Base-by-base conservation (phyloP, 92 coral and sea anemone species). In the Epizoanthus fatuus region DNA sequence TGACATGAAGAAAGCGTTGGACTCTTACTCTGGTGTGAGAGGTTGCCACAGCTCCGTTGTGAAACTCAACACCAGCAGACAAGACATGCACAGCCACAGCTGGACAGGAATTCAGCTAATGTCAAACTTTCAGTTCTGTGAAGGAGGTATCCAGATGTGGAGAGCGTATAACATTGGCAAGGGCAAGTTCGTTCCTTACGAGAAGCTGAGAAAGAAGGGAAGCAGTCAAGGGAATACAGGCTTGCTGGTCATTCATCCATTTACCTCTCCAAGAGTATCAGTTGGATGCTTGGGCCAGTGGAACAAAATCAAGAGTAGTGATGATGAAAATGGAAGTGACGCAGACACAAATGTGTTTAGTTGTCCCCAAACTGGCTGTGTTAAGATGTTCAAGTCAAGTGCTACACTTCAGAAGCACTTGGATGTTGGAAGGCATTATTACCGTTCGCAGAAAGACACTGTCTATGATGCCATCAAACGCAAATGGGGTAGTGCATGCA, bases 121-220 rank as follows among this genome's bases (percentile, higher is more conserved):
- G 67, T 79, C 72, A 54, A 79, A 39, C 71, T 77, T 77, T 49
- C 64, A 54, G 56, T 77, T 59, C 58, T 54, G 83, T 59, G 62
- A 35, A 1, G 69, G 58, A 15, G 69, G 83, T 55, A 77, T 77
- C 62, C 22, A 68, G 15, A 77, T 77, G 71, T 79, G 84, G 84
- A 79, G 69, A 14, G 84, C 72, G 53, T 79, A n/a, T 10, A 42
- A 79, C 40, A 45, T 79, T 40, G 58, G 73, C 19, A 53, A 79
- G 4, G 84, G 84, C 1, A 37, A 62, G 59, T 79, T 79, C 47
- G 39, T 79, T 79, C 84, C 40, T 79, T 79, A 79, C 49, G 59
- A 78, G n/a, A 78, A 59, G 72, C 72, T 79, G 29, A 79, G 35
- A 53, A 79, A 79, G 72, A 79, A 19, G 56, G 84, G 84, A 9